phyloP scores from a whole-genome alignment of 2,888 invertebrate genomes.

The Scaptomyza flava region DNA sequence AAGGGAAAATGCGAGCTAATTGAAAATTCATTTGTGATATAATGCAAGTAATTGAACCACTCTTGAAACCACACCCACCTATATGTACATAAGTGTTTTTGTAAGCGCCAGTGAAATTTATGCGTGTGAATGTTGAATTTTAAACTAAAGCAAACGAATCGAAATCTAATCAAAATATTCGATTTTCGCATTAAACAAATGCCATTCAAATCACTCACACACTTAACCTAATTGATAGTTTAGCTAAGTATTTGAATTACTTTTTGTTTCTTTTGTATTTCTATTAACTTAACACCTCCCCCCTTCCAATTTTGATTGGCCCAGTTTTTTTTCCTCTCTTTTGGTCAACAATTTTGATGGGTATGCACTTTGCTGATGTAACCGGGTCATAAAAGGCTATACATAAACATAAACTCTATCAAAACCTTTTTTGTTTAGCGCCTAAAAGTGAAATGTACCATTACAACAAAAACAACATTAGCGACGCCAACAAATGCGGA shows the following conservation, averaged over 20 bases:
- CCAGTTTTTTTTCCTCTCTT: conserved; percentile 27
- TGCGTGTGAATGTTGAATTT: conserved; percentile 75
- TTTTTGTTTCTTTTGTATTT: conserved; percentile 1
- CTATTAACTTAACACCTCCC: background rate
- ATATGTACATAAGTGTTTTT: background rate
- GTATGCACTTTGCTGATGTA: conserved; percentile 44
- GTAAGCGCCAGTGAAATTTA: conserved; percentile 75
- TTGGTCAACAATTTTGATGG: conserved; percentile 14
- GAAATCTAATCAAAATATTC: conserved; percentile 35
- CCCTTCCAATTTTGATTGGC: conserved; percentile 25
- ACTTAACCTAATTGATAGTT: conserved; percentile 55
- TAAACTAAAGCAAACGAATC: conserved; percentile 50
- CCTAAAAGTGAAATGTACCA: conserved; percentile 70
- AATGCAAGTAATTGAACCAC: conserved; percentile 49
- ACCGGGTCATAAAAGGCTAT: conserved; percentile 45
- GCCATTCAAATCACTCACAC: conserved; percentile 24
- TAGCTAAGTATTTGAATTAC: conserved; percentile 34
- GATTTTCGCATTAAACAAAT: conserved; percentile 23
- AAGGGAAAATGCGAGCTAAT: conserved; percentile 68
- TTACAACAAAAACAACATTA: conserved; percentile 23
- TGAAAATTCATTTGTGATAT: conserved; percentile 52
- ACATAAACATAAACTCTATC: conserved; percentile 22
- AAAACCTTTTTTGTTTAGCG: conserved; percentile 14
- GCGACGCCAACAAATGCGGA: conserved; percentile 29
- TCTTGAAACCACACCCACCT: background rate